phyloP scores from a whole-genome alignment of 2,113 vertebrate genomes.

The Aix galericulata region DNA sequence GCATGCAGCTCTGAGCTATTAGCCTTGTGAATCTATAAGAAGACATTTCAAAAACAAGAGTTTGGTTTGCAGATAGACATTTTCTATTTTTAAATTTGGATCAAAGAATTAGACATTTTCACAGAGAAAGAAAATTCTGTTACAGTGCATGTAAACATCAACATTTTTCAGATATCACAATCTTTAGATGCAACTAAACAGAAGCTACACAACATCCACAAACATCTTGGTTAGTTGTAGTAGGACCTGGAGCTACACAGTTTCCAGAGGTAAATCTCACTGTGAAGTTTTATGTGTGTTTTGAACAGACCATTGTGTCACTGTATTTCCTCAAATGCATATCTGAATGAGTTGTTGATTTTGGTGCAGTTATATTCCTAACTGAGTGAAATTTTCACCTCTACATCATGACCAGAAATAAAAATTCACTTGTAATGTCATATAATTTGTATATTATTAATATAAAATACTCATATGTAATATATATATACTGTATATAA shows the following conservation, averaged over 20 bases:
- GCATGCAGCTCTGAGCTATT: fast-evolving
- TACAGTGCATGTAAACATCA: not conserved
- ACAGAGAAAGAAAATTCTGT: not conserved
- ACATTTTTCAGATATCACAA: not conserved
- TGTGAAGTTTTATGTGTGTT: not conserved
- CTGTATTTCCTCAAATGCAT: not conserved
- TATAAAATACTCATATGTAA: not conserved
- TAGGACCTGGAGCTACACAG: not conserved
- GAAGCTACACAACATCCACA: not conserved
- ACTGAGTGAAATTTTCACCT: not conserved
- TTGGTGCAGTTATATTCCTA: not conserved
- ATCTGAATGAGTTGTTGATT: not conserved
- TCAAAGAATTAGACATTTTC: not conserved
- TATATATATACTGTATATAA: not conserved
- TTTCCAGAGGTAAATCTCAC: not conserved
- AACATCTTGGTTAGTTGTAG: not conserved
- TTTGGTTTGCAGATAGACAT: not conserved
- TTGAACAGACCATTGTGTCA: not conserved
- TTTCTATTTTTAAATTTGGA: not conserved
- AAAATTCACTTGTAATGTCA: not conserved
- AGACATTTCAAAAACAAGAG: not conserved
- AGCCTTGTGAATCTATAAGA: not conserved
- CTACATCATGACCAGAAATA: not conserved
- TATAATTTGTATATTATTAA: not conserved
- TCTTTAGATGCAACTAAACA: not conserved